phyloP scores from a whole-genome alignment of 2,888 invertebrate species.

The Melipona beecheii region DNA sequence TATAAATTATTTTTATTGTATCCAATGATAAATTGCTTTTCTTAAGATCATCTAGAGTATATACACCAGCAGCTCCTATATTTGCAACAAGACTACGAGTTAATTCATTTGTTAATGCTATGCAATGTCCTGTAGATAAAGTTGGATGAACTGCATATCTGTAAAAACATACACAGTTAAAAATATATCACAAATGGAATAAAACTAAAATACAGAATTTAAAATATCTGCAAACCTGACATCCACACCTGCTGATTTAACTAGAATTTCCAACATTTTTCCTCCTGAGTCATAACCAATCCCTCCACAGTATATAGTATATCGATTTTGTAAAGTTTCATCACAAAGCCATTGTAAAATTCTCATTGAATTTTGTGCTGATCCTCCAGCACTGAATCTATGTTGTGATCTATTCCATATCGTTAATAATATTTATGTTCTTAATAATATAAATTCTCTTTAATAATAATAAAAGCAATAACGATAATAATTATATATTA shows the following conservation, averaged over 20 bases:
- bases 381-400: constrained; percentile 76
- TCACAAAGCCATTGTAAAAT: constrained; percentile 80
- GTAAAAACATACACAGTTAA: constrained; percentile 35
- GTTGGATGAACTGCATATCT: constrained; percentile 79
- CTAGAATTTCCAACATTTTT: constrained; percentile 75
- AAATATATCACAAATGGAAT: neutral
- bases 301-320: constrained; percentile 77
- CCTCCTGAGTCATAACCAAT: constrained; percentile 81
- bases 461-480: neutral
- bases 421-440: neutral
- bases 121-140: constrained; percentile 81
- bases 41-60: constrained; percentile 75
- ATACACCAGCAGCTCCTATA: constrained; percentile 82
- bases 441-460: neutral
- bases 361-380: constrained; percentile 79
- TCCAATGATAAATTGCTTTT: constrained; percentile 72
- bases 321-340: constrained; percentile 60
- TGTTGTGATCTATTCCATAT: constrained; percentile 68
- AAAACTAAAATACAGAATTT: neutral
- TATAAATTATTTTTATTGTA: constrained; percentile 79
- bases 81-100: constrained; percentile 81
- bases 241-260: constrained; percentile 78
- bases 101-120: constrained; percentile 78
- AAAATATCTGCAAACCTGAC: constrained; percentile 72
- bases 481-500: neutral